Conservation (phyloP, 1,140 invertebrate genomes). For the Papilio glaucus region DNA sequence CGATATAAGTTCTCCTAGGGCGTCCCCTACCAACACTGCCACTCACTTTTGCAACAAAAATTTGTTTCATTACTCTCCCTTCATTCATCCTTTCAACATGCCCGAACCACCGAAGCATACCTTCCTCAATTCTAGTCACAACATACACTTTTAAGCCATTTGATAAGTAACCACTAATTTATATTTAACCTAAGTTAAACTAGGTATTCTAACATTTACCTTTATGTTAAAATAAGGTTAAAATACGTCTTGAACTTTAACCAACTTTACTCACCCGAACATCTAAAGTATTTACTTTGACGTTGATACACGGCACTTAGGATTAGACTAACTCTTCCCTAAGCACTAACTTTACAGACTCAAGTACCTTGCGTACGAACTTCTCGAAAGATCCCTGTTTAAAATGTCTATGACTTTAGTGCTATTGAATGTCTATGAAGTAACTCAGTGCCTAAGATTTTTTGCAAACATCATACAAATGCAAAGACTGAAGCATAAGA, state of each 20-base stretch:
- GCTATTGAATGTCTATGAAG: background rate
- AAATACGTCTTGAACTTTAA: slow-evolving; percentile 1
- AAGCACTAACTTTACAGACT: slow-evolving; percentile 3
- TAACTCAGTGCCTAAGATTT: no score
- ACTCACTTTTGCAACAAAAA: no score
- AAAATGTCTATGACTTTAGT: background rate
- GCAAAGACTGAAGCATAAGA: no score
- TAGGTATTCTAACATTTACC: slow-evolving; percentile 5
- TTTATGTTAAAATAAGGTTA: slow-evolving; percentile 21
- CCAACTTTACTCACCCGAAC: slow-evolving; percentile 3
- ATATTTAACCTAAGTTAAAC: background rate
- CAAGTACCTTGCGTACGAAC: background rate
- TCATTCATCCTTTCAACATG: no score
- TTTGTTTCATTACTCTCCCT: no score
- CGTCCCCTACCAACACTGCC: no score
- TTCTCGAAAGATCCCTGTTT: slow-evolving; percentile 1
- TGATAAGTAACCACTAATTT: background rate
- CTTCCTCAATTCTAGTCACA: no score
- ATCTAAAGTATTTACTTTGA: slow-evolving; percentile 17
- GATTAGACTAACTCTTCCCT: slow-evolving; percentile 25
- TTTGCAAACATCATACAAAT: no score
- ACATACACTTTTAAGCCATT: background rate
- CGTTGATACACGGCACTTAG: slow-evolving; percentile 15
- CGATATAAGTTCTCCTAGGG: no score
- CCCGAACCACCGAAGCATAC: no score